Conservation (phyloP, 2,797 vertebrate species). For the Masticophis lateralis region DNA sequence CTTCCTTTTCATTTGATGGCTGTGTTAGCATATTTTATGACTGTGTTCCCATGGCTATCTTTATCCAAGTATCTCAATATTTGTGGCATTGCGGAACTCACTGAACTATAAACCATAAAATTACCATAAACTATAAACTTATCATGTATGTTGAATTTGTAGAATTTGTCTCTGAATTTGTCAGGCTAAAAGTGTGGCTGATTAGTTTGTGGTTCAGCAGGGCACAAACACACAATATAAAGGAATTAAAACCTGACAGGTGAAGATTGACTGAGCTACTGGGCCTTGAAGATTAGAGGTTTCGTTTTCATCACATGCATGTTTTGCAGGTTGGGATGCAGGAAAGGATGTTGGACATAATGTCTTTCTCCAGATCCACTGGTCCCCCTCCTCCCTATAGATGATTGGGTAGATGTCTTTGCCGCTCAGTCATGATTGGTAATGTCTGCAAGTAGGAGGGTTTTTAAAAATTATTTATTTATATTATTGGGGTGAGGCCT, state of each 20-base stretch:
- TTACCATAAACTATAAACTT: not conserved
- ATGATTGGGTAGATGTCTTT: not conserved
- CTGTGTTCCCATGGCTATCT: not conserved
- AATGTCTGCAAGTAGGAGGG: not conserved
- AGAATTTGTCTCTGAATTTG: too few species aligned
- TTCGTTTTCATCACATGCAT: not conserved
- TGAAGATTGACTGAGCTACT: not conserved
- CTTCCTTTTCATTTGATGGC: not conserved
- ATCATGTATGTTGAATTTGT: not conserved
- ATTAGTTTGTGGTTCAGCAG: not conserved
- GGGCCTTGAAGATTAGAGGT: not conserved
- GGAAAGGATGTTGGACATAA: not conserved
- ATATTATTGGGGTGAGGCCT: not conserved
- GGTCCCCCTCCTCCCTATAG: not conserved
- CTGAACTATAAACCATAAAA: not conserved
- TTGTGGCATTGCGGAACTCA: not conserved
- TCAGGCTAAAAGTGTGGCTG: not conserved
- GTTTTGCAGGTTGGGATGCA: not conserved
- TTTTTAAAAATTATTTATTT: not conserved
- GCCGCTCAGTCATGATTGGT: not conserved
- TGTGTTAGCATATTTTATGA: not conserved
- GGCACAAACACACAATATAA: not conserved
- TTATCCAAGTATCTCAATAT: not conserved
- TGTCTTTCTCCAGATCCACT: not conserved
- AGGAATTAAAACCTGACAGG: not conserved